These are phyloP conservation scores for Sebastes oblongus DNA, from an alignment of 2,797 vertebrate genomes.

Conservation along the genomic window DNA sequence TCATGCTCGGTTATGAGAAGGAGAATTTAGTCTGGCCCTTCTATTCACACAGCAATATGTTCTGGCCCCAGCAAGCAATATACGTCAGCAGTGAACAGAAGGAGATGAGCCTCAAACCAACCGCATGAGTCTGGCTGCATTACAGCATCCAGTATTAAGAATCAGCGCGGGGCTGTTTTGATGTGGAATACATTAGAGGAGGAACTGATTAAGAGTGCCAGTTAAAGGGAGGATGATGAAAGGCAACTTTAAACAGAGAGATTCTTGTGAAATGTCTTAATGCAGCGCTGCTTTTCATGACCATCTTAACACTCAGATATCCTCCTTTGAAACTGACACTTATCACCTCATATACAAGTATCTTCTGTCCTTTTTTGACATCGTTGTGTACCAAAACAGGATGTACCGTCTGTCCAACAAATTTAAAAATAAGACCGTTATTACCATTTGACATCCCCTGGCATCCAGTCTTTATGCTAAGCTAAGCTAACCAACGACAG, in stretches of 20 bases:
- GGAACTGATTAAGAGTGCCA: not conserved
- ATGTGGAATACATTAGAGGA: conserved; percentile 8
- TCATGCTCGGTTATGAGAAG: conserved; percentile 56
- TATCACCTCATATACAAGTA: not conserved
- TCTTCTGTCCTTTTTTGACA: not conserved
- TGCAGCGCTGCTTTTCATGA: not conserved
- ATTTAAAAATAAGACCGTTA: not conserved
- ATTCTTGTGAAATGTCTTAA: not conserved
- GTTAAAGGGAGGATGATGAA: conserved; percentile 6
- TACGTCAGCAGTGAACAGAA: conserved; percentile 7
- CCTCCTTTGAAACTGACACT: not conserved
- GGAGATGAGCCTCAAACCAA: conserved; percentile 8
- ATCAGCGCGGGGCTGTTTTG: not conserved
- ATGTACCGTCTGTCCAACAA: not conserved
- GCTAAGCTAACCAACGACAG: not conserved
- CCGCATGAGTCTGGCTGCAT: not conserved
- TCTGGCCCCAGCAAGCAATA: conserved; percentile 23
- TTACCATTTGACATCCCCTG: not conserved
- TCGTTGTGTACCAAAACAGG: not conserved
- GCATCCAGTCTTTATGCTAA: too few relatives aligned
- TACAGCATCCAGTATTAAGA: not conserved
- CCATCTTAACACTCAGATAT: not conserved
- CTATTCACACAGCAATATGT: conserved; percentile 56
- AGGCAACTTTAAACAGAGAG: not conserved
- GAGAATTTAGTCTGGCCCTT: conserved; percentile 10